Conservation (phyloP, 2,888 invertebrate genomes). For the Labia minor region DNA sequence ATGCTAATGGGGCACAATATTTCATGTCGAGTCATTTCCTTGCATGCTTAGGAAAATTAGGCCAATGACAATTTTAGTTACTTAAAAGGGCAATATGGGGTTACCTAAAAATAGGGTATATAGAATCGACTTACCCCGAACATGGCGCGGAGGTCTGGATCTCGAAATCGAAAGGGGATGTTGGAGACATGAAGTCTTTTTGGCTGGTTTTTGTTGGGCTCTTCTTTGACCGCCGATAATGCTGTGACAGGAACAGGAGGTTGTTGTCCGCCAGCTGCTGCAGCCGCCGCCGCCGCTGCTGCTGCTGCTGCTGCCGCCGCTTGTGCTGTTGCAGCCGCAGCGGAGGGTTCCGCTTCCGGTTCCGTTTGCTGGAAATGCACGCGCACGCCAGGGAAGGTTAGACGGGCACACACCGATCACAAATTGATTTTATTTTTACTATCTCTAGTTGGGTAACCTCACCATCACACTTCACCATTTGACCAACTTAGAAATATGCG, state of each 20-base stretch:
- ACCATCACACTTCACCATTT: too few species aligned
- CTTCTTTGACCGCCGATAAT: conserved; percentile 35
- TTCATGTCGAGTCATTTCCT: too few species aligned
- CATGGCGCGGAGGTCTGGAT: conserved; percentile 95
- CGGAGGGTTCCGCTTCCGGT: conserved; percentile 41
- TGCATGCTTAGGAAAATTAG: too few species aligned
- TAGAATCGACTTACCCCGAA: conserved; percentile 74
- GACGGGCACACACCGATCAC: not conserved
- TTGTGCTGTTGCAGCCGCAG: conserved; percentile 34
- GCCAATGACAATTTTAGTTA: too few species aligned
- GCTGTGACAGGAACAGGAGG: conserved; percentile 40
- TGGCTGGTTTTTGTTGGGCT: conserved; percentile 60
- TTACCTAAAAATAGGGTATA: too few species aligned
- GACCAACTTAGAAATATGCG: too few species aligned
- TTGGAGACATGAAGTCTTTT: conserved; percentile 98
- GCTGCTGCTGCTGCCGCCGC: conserved; percentile 35
- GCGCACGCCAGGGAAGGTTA: conserved; percentile 34
- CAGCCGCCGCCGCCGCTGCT: conserved; percentile 24
- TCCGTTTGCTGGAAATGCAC: conserved; percentile 52
- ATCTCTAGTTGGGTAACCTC: too few species aligned
- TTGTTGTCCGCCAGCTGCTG: conserved; percentile 25
- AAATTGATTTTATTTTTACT: too few species aligned
- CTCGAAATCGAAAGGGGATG: conserved; percentile 98
- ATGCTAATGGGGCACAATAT: too few species aligned
- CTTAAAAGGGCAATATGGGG: too few species aligned